Evolutionary conservation across 2,113 vertebrate genomes (phyloP), one percentile per base, ranked within the genome.

Genomic region (Thalassarche chlororhynchos): DNA sequence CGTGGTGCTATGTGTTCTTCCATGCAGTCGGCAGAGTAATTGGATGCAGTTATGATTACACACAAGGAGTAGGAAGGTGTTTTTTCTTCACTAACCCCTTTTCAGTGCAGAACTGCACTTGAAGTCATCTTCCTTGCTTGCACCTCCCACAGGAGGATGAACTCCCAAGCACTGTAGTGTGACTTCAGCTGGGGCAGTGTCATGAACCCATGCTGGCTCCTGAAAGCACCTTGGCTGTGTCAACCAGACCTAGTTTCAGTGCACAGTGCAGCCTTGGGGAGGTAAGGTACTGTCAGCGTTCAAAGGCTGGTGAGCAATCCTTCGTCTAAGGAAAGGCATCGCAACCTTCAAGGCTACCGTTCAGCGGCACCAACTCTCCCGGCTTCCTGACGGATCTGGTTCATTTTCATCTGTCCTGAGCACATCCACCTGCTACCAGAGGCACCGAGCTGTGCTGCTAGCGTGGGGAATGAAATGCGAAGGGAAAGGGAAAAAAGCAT

Each of bases 1-100:
- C 25, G 19, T 2, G 0, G 29, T 9, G 17, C 31, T 31, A 4
- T 0, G 0, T 23, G 24, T 46, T 10, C n/a, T 49, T 32, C 12
- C 5, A 6, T 31, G 61, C 42, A 32, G 60, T 26, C 3, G 3
- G n/a, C n/a, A 61, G n/a, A 38, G 46, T 38, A 29, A 25, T 25
- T 12, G 12, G 51, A 58, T 23, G 20, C 19, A 42, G 26, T 60
- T 70, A 32, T 1, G 21, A 46, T 20, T 14, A 19, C 11, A 7
- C 38, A 10, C 14, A 32, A 44, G 44, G 13, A 54, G n/a, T 5
- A 44, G 38, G 47, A 4, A 93, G 44, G 21, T 46, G 36, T 1
- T 51, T 15, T 54, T 66, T 51, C 61, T 49, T 68, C 9, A 23
- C 36, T 51, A 79, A 55, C 14, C 9, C 3, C 11, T 58, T 75